Percentiles rank a stretch among this genome's conserved stretches.
Conservation (phyloP, 2,113 vertebrate genomes). For the Paedocypris sp. region DNA sequence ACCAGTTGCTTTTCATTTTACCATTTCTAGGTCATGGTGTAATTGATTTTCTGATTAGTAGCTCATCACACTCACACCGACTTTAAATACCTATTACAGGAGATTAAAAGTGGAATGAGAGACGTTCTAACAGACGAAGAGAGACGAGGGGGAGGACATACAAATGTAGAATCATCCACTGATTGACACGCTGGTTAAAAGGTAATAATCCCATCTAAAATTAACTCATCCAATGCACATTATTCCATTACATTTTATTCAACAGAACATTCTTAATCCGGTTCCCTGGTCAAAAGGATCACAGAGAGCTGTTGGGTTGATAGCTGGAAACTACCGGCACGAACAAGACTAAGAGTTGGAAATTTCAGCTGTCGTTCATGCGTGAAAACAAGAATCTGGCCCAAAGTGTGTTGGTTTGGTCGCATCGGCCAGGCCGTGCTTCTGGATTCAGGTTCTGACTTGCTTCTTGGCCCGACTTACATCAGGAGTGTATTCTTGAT, state of each 20-base stretch:
- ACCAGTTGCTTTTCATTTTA: constrained; percentile 65
- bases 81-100: constrained; percentile 44
- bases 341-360: not conserved
- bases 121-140: constrained; percentile 9
- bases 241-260: constrained; percentile 16
- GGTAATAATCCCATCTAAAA: constrained; percentile 4
- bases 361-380: too few species aligned
- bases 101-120: constrained; percentile 26
- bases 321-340: not conserved
- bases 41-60: constrained; percentile 82
- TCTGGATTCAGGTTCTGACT: constrained; percentile 5
- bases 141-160: not conserved
- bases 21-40: constrained; percentile 86
- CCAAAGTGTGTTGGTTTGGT: not conserved
- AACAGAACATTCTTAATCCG: constrained; percentile 8
- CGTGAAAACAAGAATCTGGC: too few species aligned
- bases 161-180: constrained; percentile 1
- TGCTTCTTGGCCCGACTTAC: not conserved
- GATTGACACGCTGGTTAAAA: constrained; percentile 9
- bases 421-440: too few species aligned
- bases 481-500: not conserved
- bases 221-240: constrained; percentile 13
- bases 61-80: constrained; percentile 66
- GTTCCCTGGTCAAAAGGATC: not conserved
- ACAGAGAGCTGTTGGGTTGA: not conserved